These are phyloP conservation scores for Sebastes elongatus DNA, from an alignment of 2,797 vertebrate species.

Conservation along the genomic window DNA sequence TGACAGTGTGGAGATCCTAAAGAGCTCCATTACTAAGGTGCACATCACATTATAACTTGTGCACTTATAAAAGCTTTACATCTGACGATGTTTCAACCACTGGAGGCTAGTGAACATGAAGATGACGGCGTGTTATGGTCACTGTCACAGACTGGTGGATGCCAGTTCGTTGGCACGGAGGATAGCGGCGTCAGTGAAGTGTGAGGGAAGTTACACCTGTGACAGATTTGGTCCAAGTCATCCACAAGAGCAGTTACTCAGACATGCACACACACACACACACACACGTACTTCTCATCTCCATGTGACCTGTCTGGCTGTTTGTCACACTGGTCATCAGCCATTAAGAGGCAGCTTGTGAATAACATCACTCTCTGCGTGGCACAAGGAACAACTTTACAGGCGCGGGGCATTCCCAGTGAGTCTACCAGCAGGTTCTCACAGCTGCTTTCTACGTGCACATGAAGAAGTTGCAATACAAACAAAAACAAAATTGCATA, in stretches of 20 bases:
- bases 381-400: not conserved
- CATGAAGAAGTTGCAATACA: slow-evolving; percentile 4
- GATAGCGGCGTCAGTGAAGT: slow-evolving; percentile 4
- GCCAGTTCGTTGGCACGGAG: not conserved
- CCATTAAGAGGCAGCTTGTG: slow-evolving; percentile 24
- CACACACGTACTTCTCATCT: slow-evolving; percentile 7
- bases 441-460: not conserved
- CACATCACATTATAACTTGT: not conserved
- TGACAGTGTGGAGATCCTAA: not conserved
- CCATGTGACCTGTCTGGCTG: slow-evolving; percentile 53
- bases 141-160: slow-evolving; percentile 5
- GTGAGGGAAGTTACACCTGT: slow-evolving; percentile 29
- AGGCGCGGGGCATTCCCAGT: not conserved
- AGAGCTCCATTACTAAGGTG: not conserved
- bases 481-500: slow-evolving; percentile 10
- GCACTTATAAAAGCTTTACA: not conserved
- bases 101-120: not conserved
- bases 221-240: slow-evolving; percentile 49
- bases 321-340: slow-evolving; percentile 39
- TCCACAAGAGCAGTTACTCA: slow-evolving; percentile 14
- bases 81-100: not conserved
- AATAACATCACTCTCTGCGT: slow-evolving; percentile 29
- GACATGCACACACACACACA: not conserved
- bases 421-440: not conserved
- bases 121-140: slow-evolving; percentile 2